Evolutionary conservation across 1,140 invertebrate genomes (phyloP).

Genomic region (Lepidurus arcticus): DNA sequence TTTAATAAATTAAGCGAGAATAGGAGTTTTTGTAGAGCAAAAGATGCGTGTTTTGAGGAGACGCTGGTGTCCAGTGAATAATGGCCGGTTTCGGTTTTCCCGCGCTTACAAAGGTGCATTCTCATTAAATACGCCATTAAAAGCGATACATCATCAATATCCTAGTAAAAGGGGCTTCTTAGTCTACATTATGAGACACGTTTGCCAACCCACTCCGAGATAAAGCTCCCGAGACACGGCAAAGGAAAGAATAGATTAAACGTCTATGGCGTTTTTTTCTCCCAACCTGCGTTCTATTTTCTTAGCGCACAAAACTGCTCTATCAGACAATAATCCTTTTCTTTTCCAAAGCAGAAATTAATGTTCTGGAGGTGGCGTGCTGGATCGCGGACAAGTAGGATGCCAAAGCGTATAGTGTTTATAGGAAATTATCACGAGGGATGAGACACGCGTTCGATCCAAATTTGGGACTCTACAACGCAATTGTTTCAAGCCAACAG

Average conservation of each 20-base stretch:
- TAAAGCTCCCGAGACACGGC: neutral
- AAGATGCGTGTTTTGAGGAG: no score
- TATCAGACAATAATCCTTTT: neutral
- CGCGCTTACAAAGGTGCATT: neutral
- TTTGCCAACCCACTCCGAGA: neutral
- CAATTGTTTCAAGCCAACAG: neutral
- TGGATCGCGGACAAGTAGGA: slow-evolving; percentile 9
- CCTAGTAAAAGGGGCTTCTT: neutral
- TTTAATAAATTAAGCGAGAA: no score
- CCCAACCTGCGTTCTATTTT: neutral
- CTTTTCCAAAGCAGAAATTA: neutral
- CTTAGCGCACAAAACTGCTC: neutral
- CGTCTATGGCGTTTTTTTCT: neutral
- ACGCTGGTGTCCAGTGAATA: neutral
- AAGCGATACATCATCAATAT: slow-evolving; percentile 6
- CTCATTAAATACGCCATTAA: slow-evolving; percentile 2
- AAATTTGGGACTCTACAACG: slow-evolving; percentile 1
- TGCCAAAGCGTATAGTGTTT: slow-evolving; percentile 5
- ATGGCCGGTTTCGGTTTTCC: neutral
- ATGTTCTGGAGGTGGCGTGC: neutral
- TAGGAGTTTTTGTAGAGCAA: no score
- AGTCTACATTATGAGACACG: slow-evolving; percentile 4
- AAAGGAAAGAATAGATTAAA: neutral
- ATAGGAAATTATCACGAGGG: neutral
- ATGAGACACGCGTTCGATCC: slow-evolving; percentile 1